A percentile compares a stretch with the other conserved stretches of the same genome.
Conservation (phyloP, 2,797 vertebrate species). For the Arctocebus calabarensis region DNA sequence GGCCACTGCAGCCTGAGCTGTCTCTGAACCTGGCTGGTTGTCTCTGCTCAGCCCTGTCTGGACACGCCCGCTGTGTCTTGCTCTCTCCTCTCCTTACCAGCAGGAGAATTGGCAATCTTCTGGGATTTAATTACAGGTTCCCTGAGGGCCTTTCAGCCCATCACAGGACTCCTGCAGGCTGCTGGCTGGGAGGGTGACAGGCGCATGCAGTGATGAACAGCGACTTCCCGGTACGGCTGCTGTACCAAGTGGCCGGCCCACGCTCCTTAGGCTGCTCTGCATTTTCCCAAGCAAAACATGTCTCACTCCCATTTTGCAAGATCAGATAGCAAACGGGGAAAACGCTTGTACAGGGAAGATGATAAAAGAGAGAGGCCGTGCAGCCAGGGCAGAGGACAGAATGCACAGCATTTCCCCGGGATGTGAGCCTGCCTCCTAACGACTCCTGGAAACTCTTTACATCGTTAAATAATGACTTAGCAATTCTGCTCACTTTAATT, state of each 20-base stretch:
- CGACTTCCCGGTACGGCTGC: slow-evolving; percentile 41
- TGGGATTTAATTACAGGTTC: slow-evolving; percentile 84
- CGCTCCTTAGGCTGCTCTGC: slow-evolving; percentile 62
- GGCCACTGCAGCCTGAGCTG: neutral
- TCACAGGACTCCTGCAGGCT: slow-evolving; percentile 74
- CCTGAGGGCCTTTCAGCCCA: slow-evolving; percentile 79
- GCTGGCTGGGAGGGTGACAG: slow-evolving; percentile 72
- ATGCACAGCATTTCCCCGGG: neutral
- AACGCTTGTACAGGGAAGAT: slow-evolving; percentile 47
- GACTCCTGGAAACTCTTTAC: slow-evolving; percentile 36
- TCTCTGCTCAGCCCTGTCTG: slow-evolving; percentile 68
- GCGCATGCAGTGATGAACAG: slow-evolving; percentile 44
- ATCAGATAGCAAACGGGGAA: slow-evolving; percentile 58
- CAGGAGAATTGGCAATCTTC: slow-evolving; percentile 76
- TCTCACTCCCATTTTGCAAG: slow-evolving; percentile 71
- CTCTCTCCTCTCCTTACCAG: slow-evolving; percentile 64
- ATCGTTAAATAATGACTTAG: slow-evolving; percentile 45
- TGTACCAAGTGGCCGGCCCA: slow-evolving; percentile 63
- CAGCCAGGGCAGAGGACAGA: neutral
- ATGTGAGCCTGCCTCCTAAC: neutral
- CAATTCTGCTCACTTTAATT: slow-evolving; percentile 50
- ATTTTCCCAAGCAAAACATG: slow-evolving; percentile 75
- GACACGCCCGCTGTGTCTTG: slow-evolving; percentile 72
- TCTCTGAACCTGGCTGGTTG: slow-evolving; percentile 10
- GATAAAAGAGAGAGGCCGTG: slow-evolving; percentile 29